Conservation (phyloP, 2,888 invertebrate species). For the Rhamphomyia laevipes region DNA sequence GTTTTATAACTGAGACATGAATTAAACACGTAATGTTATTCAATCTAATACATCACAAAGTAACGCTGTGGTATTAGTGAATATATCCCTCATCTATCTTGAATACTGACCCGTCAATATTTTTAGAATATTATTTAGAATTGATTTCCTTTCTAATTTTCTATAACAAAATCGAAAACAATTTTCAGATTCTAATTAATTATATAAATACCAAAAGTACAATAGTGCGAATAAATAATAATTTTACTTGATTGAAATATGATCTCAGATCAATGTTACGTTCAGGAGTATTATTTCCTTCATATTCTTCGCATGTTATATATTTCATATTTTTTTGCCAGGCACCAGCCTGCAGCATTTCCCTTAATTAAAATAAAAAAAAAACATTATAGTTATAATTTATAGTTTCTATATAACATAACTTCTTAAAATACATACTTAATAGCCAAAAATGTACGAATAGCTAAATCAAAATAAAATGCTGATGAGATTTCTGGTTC, state of each 20-base stretch:
- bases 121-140: too few relatives aligned
- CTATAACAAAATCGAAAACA: too few relatives aligned
- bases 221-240: too few relatives aligned
- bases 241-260: slow-evolving; percentile 52
- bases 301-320: slow-evolving; percentile 66
- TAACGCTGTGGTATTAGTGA: too few relatives aligned
- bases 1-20: too few relatives aligned
- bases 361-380: slow-evolving; percentile 36
- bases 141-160: too few relatives aligned
- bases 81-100: too few relatives aligned
- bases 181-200: too few relatives aligned
- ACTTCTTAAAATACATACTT: slow-evolving; percentile 43
- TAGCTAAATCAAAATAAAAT: slow-evolving; percentile 78
- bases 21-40: too few relatives aligned
- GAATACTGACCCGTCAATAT: too few relatives aligned
- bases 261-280: slow-evolving; percentile 58
- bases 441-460: slow-evolving; percentile 58
- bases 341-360: slow-evolving; percentile 55
- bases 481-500: slow-evolving; percentile 67
- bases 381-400: background rate
- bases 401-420: background rate
- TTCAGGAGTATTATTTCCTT: slow-evolving; percentile 62
- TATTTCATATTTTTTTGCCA: slow-evolving; percentile 65
- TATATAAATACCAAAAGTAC: too few relatives aligned
- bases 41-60: too few relatives aligned